Base-by-base conservation (phyloP, 2,888 invertebrate species). In the Antitype chi region DNA sequence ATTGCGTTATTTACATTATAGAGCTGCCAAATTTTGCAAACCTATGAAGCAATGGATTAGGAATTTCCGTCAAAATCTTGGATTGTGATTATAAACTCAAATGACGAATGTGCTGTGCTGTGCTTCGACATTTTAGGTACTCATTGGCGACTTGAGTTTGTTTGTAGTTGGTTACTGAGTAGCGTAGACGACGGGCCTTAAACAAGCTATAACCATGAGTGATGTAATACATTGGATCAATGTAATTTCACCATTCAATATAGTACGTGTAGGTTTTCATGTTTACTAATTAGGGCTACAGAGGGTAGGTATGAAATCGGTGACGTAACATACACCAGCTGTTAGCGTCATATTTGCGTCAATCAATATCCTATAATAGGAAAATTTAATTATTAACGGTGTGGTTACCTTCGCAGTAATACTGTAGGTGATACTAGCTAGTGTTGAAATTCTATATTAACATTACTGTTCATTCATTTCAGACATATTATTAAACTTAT, bases 311-410 rank as follows among this genome's bases (percentile, higher is more conserved):
- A 70, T 66, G 1, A 38, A 52, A 25, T 60, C 4, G 8, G 7
- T 80, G 66, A 84, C 53, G 49, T 68, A 60, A 57, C 55, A 20
- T 28, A 15, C 2, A 17, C 6, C 32, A 52, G 52, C 63, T 71
- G 68, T 66, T 25, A 52, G 23, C 68, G 64, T 72, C 71, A 72
- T 70, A 62, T 57, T 75, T 81, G 69, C 85, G 81, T 75, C 81
- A 85, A 52, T 55, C 47, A 63, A 60, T 55, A 69, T 85, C 17
- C 60, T 68, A 0, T 70, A 52, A 15, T 47, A 68, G 64, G 84
- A 69, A 57, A 80, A 74, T 55, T 57, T 43, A 13, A 68, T 82
- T 25, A 73, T 23, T 32, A 32, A 69, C 43, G 28, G 20, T 70
- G 38, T n/a, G 55, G 38, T 62, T 62, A 2, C 32, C 17, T 64